Evolutionary conservation across 2,888 invertebrate genomes (phyloP), one percentile per base, ranked within the genome.

Genomic region (Luperina nickerlii): DNA sequence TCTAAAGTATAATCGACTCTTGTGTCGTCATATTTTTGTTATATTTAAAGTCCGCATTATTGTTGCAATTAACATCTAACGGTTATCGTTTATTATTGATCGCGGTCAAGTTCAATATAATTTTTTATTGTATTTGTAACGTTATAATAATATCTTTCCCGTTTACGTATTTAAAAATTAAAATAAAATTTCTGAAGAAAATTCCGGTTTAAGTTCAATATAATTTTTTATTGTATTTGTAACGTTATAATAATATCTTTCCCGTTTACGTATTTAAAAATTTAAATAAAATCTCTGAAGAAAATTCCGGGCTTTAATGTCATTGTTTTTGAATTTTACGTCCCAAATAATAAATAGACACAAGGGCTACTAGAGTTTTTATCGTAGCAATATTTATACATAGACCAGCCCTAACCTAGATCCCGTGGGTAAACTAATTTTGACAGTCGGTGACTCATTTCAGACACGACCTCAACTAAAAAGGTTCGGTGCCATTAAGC

Each of bases 91-190:
- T 81, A 27, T 79, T 63, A 80, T 69, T 79, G 69, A 60, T 73
- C 51, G 27, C 38, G 69, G 65, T 79, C 84, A 82, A 82, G 79
- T 84, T 82, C 73, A 82, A 66, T 60, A 65, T 27, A 24, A 66
- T 48, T 66, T 77, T 74, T 63, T 45, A 24, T 42, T 45, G 15
- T 65, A 70, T 70, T 27, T 45, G n/a, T 38, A 48, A 68, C 11
- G 27, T 27, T 38, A 4, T 32, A 32, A 32, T 32, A 32, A 32
- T 38, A 42, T 62, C 32, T 60, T 48, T 60, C 27, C 6, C n/a
- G 2, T 18, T 11, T 15, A 11, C 7, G 4, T 60, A 20, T 57
- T 24, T n/a, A 70, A 18, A 71, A 38, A n/a, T 24, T n/a, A 54
- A 18, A 71, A 57, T 7, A 8, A 38, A 24, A 5, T 38, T 38